Evolutionary conservation across 2,888 invertebrate species (phyloP), one percentile per base, ranked within the genome.

Genomic region (Andricus quercusramuli): DNA sequence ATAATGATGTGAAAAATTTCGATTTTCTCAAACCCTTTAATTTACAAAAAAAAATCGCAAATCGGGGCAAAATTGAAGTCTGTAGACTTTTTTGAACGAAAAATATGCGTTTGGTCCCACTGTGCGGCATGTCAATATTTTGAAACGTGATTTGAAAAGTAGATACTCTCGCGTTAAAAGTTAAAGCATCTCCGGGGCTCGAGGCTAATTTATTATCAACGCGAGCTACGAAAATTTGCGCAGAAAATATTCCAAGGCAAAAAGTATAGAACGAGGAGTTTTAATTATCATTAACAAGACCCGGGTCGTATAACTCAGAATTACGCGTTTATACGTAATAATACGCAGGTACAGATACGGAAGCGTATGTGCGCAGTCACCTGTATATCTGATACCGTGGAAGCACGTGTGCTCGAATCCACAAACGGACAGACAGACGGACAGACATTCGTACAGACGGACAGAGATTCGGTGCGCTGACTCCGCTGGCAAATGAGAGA

Each of bases 221-320:
- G 56, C 74, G 56, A 74, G 37, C 29, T 56, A 74, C 74, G 56
- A 74, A 74, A 56, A 74, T 76, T 41, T 77, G 62, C 66, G 32
- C 80, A 77, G 79, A 77, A 85, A 83, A 80, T 83, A 85, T 82
- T 80, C 79, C 83, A 77, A 85, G 86, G 88, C 86, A 88, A 87
- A 90, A 88, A 89, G 88, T 87, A 88, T 88, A 88, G 88, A 87
- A 88, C 89, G 90, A 88, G 90, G 89, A 90, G 90, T 91, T 92
- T 92, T 91, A 91, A 92, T 92, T 92, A 92, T 92, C 91, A 92
- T 92, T 92, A 92, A 91, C 91, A 90, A 91, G 90, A 87, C 89
- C 87, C 81, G 87, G 87, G 88, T 79, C 88, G 88, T 91, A 91
- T 92, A 92, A 92, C 90, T 92, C 91, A 91, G 90, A 91, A 91